Evolutionary conservation across 2,113 vertebrate genomes (phyloP), one percentile per base, ranked within the genome.

Genomic region (Archocentrus centrarchus): DNA sequence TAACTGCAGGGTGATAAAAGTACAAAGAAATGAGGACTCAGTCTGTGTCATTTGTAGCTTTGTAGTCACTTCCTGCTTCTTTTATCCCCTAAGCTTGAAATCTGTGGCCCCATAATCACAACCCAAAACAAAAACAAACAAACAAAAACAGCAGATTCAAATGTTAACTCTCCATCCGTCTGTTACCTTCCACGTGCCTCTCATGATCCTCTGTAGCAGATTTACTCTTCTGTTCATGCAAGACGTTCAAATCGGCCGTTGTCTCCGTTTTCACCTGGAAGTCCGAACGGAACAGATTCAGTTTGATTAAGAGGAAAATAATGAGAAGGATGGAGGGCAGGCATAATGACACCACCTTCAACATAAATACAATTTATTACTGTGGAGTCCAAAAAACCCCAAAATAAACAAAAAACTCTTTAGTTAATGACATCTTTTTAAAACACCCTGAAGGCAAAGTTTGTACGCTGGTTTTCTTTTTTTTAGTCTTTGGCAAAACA

Each of bases 231-330:
- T 96, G 94, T 3, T 95, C 95, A 41, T 96, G 93, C 17, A 92
- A 85, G n/a, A 95, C 83, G 80, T 80, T 93, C 57, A 96, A 91
- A 53, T 97, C 95, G 1, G 91, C 86, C 24, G 95, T 88, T 6
- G 91, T 96, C 79, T 95, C 94, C 1, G 94, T 95, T 87, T 95
- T 96, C 83, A 96, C 96, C 97, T 98, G 91, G 13, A 61, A 24
- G 41, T 35, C 2, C 30, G 5, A 47, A 1, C 1, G 3, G 15
- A n/a, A 39, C 32, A 20, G 24, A 47, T 59, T 41, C 6, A 32
- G 20, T 50, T 27, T 22, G 18, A 27, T 5, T 39, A 20, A 64
- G 60, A 66, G 18, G 9, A 24, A 39, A 79, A 37, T 17, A 57
- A 73, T n/a, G 47, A 32, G 24, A 32, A 10, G 50, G 6, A 7